Base-by-base conservation (phyloP, 2,888 invertebrate genomes). In the Leucoma salicis region DNA sequence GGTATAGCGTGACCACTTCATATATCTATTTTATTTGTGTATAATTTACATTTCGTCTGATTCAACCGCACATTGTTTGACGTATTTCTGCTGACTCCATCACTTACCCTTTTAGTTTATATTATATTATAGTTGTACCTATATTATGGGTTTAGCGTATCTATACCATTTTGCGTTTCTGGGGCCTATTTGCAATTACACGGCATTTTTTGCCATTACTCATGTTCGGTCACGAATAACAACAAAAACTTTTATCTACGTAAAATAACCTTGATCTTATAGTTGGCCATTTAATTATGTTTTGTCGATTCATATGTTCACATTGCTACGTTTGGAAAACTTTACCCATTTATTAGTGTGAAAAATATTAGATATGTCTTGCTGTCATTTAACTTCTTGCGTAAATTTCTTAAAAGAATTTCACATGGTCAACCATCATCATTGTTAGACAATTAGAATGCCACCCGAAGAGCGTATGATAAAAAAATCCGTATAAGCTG, bases 161-260 rank as follows among this genome's bases (percentile, higher is more conserved):
- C 47, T 61, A 57, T 45, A 54, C 48, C 46, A 46, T 36, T 53
- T 62, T 57, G 62, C 59, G 64, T 73, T 71, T 72, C 74, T 68
- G 69, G 69, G 71, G 75, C 71, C 80, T 74, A 86, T 87, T 86
- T 84, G 70, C 76, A 78, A 82, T 84, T 86, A 79, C 78, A 82
- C 85, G 83, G 73, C 58, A 65, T 82, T 82, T 85, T 82, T 80
- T 82, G 79, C 74, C 74, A 70, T 66, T 67, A 70, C 70, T 66
- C 70, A 69, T 72, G 75, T 77, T 80, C 73, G 72, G 83, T 87
- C 88, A 88, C 88, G 88, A 88, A 78, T 74, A 63, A 53, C 46
- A 51, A 72, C 84, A 87, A 88, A 86, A 87, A 86, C 51, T 78
- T 74, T 74, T 81, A 83, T 80, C 80, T 78, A 63, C 64, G 58